These are phyloP conservation scores for Neopelma chrysocephalum DNA, from an alignment of 2,797 vertebrate genomes.

Conservation along the genomic window DNA sequence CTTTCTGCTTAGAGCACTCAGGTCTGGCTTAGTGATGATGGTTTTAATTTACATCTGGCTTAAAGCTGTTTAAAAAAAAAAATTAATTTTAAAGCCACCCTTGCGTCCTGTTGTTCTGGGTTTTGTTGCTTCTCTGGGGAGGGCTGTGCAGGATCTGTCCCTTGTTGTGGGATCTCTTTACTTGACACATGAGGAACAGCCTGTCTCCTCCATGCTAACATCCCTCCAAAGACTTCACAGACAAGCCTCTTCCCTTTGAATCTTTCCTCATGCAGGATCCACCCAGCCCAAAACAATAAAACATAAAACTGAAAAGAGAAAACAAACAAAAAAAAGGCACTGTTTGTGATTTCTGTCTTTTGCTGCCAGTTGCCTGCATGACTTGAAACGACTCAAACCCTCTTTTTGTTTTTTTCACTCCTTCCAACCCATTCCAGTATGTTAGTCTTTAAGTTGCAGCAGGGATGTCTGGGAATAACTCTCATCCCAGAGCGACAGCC, in stretches of 20 bases:
- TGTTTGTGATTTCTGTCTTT: neutral
- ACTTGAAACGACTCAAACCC: neutral
- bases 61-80: neutral
- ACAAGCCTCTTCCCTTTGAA: conserved; percentile 1
- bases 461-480: neutral
- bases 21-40: neutral
- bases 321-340: neutral
- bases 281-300: conserved; percentile 14
- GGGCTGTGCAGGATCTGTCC: neutral
- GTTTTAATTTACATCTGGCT: neutral
- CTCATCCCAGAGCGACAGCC: neutral
- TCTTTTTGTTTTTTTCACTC: neutral
- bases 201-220: neutral
- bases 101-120: neutral
- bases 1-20: fast-evolving
- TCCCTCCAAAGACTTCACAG: neutral
- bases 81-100: neutral
- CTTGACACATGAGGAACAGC: neutral
- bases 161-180: neutral
- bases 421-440: neutral
- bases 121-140: neutral
- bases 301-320: neutral
- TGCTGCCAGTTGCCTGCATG: neutral
- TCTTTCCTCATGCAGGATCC: neutral
- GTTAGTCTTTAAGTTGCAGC: neutral